A percentile compares a stretch with the other conserved stretches of the same genome.
Conservation (phyloP, 2,888 invertebrate species). For the Lepetodrilus schrolli region DNA sequence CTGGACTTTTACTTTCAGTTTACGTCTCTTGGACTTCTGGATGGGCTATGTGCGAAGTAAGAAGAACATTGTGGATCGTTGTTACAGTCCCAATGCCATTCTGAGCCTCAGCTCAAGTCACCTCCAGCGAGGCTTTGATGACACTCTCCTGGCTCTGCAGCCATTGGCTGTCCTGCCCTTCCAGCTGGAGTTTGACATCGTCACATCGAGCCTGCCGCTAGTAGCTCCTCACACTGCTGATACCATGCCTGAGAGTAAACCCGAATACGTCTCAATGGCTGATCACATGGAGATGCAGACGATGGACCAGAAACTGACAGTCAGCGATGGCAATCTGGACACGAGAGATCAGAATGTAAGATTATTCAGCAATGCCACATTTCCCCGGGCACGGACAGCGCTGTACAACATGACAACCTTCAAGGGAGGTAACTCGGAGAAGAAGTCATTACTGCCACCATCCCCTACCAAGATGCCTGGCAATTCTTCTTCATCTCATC, state of each 20-base stretch:
- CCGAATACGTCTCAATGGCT: neutral
- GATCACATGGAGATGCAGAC: neutral
- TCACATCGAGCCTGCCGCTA: slow-evolving; percentile 34
- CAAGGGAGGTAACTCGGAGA: slow-evolving; percentile 21
- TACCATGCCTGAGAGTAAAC: neutral
- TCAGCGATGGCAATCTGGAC: neutral
- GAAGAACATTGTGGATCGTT: slow-evolving; percentile 86
- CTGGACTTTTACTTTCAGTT: slow-evolving; percentile 78
- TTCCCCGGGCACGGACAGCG: neutral
- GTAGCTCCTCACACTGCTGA: neutral
- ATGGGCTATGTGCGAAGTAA: slow-evolving; percentile 88
- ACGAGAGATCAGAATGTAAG: neutral
- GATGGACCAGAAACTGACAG: neutral
- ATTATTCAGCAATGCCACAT: neutral
- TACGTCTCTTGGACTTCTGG: slow-evolving; percentile 92
- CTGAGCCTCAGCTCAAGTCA: slow-evolving; percentile 81
- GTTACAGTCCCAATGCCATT: slow-evolving; percentile 86
- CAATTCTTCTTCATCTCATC: neutral
- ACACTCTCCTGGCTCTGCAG: slow-evolving; percentile 85
- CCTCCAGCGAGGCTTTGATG: slow-evolving; percentile 81
- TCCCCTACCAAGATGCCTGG: slow-evolving; percentile 10
- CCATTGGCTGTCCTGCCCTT: slow-evolving; percentile 87
- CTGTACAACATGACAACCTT: slow-evolving; percentile 6
- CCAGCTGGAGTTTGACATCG: slow-evolving; percentile 80
- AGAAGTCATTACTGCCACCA: slow-evolving; percentile 17